Base-by-base conservation (phyloP, 2,888 invertebrate genomes). In the Eudemis profundana region DNA sequence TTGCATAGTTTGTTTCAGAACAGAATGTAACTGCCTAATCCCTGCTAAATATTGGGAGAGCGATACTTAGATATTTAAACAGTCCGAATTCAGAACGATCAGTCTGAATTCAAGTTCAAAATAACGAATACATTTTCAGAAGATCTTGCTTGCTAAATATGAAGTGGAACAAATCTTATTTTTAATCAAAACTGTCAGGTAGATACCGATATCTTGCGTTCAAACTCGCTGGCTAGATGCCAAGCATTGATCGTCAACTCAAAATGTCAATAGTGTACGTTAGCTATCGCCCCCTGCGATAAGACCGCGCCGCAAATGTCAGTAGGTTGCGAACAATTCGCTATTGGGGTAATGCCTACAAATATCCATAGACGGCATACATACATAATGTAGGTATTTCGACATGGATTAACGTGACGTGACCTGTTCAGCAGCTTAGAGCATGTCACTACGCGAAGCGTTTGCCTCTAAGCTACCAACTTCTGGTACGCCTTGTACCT, bases 191-290 rank as follows among this genome's bases (percentile, higher is more conserved):
- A 51, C 42, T 59, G 50, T 49, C 57, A 57, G 64, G 50, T 64
- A 57, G n/a, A 57, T 50, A 7, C 21, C 56, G 23, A 51, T 65
- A 59, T 59, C 51, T 38, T 44, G 29, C 15, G 64, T 51, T 66
- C 57, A 65, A 66, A 66, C 56, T 60, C 50, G 70, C 83, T 89
- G 89, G 87, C 84, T 69, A 44, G 15, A 10, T 51, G 80, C 86
- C 89, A 87, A 84, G 82, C 81, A 86, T 82, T 77, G 77, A 84
- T 85, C 78, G 82, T 77, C 78, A 78, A 71, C 72, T 75, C 72
- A 71, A 80, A 86, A 86, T 84, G 87, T 84, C 89, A 84, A 85
- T 85, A 80, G 77, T 73, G 27, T 50, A 50, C 57, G 51, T 53
- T 53, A 65, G 51, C 29, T 53, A 59, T 59, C 57, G 46, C 27